Percentiles rank a stretch among this genome's conserved stretches.
These are phyloP conservation scores for Alcedo atthis DNA, from an alignment of 2,797 vertebrate genomes.

Conservation along the genomic window DNA sequence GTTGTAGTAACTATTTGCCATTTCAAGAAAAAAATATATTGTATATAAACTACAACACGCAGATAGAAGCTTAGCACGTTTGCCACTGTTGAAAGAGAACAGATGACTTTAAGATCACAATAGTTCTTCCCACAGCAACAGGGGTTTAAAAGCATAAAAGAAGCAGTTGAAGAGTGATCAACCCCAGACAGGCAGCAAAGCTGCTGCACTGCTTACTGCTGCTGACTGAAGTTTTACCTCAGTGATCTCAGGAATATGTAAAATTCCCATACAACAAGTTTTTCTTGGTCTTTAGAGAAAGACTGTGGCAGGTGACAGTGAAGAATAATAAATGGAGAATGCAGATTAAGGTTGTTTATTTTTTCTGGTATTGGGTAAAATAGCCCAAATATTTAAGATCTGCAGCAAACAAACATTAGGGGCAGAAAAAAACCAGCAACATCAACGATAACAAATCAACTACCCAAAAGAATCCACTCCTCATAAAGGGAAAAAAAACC, in stretches of 20 bases:
- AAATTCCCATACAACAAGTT: background rate
- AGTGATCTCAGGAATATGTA: background rate
- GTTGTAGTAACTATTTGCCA: background rate
- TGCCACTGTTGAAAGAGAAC: background rate
- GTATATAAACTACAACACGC: background rate
- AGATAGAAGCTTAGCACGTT: background rate
- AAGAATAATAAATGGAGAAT: background rate
- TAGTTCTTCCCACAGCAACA: background rate
- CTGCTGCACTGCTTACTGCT: background rate
- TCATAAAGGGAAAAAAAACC: background rate
- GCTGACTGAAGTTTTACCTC: background rate
- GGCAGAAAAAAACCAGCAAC: too few relatives aligned
- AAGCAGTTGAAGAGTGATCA: background rate
- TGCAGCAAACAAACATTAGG: background rate
- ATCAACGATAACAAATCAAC: too few relatives aligned
- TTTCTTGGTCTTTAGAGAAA: background rate
- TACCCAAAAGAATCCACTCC: background rate
- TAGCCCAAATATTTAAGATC: background rate
- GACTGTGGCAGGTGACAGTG: background rate
- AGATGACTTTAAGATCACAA: background rate
- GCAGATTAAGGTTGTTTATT: background rate
- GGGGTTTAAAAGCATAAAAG: background rate
- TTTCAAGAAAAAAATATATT: background rate
- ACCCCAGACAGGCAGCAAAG: background rate
- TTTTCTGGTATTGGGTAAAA: background rate